A percentile compares a stretch with the other conserved stretches of the same genome.
Evolutionary conservation across 1,140 invertebrate genomes (phyloP).

Genomic region (Stenopsyche tienmushanensis): DNA sequence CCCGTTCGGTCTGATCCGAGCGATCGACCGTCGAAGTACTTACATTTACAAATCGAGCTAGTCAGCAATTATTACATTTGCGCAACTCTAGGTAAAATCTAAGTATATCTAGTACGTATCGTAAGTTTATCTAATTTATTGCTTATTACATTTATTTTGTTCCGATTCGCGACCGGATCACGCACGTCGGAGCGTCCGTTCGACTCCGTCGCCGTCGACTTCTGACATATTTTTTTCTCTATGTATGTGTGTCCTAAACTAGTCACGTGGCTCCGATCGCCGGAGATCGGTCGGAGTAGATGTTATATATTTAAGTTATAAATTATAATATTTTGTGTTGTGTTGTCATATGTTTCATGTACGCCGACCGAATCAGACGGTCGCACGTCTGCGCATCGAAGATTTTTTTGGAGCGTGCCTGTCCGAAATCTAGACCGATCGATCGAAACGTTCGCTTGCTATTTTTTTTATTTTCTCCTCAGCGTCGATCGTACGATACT

Average conservation of each 20-base stretch:
- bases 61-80: conserved; percentile 56
- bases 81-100: conserved; percentile 49
- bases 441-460: conserved; percentile 10
- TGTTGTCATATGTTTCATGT: conserved; percentile 42
- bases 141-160: conserved; percentile 38
- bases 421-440: conserved; percentile 42
- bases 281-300: conserved; percentile 38
- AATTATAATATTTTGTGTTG: conserved; percentile 37
- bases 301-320: conserved; percentile 38
- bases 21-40: conserved; percentile 58
- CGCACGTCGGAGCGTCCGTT: too few relatives aligned
- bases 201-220: too few relatives aligned
- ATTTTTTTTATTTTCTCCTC: conserved; percentile 38
- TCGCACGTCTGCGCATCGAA: conserved; percentile 40
- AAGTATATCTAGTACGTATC: conserved; percentile 41
- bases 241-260: conserved; percentile 50
- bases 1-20: too few relatives aligned
- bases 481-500: conserved; percentile 39
- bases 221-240: conserved; percentile 32
- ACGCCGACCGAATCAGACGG: conserved; percentile 38
- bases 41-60: conserved; percentile 56
- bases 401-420: conserved; percentile 40
- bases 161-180: conserved; percentile 37
- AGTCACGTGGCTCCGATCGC: conserved; percentile 39
- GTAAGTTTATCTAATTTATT: conserved; percentile 43